Evolutionary conservation across 2,888 invertebrate genomes (phyloP).

Genomic region (Adelognathus sp.): DNA sequence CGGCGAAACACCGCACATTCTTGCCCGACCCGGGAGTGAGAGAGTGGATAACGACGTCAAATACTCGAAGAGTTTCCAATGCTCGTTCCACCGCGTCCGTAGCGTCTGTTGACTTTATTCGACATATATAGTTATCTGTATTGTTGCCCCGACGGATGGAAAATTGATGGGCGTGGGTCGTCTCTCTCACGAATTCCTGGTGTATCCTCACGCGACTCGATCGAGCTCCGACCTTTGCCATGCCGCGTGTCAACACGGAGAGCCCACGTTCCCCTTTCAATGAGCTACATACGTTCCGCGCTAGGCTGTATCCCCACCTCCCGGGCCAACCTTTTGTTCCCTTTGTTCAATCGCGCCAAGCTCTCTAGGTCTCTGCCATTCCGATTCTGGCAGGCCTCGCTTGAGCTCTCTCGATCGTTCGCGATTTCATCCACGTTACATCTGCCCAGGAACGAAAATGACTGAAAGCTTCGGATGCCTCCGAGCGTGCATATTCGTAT

Average conservation of each 20-base stretch:
- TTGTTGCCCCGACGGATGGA: constrained; percentile 24
- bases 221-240: not conserved
- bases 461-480: not conserved
- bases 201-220: not conserved
- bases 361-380: constrained; percentile 9
- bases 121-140: constrained; percentile 49
- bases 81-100: constrained; percentile 47
- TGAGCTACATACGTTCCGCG: constrained; percentile 55
- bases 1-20: constrained; percentile 47
- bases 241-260: constrained; percentile 34
- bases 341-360: constrained; percentile 35
- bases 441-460: not conserved
- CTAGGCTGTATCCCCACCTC: constrained; percentile 31
- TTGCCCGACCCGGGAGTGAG: constrained; percentile 42
- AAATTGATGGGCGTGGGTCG: constrained; percentile 6
- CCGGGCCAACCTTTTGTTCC: constrained; percentile 47
- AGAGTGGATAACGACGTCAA: constrained; percentile 48
- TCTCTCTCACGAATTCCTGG: not conserved
- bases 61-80: constrained; percentile 59
- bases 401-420: constrained; percentile 22
- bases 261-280: constrained; percentile 46
- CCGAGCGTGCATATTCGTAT: not conserved
- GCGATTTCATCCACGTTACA: constrained; percentile 9
- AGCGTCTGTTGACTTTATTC: constrained; percentile 62
- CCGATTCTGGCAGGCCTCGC: not conserved